Percentiles rank a stretch among this genome's conserved stretches.
phyloP scores from a whole-genome alignment of 2,888 invertebrate species.

The Apomyelois bistriatella region DNA sequence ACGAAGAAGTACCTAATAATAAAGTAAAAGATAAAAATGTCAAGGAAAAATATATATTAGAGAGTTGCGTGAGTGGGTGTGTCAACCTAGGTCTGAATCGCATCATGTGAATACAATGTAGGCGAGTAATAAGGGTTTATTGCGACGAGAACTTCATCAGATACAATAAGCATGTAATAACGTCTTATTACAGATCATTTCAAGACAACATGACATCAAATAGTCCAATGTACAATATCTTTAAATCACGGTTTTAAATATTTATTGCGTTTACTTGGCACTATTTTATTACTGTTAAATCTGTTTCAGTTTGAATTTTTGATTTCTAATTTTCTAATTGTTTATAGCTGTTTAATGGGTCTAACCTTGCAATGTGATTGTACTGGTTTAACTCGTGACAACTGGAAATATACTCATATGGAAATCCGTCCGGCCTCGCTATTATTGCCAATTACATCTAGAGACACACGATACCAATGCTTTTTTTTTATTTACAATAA shows the following conservation, averaged over 20 bases:
- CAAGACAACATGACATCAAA: background rate
- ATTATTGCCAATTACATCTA: constrained; percentile 29
- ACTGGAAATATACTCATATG: constrained; percentile 33
- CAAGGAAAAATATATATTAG: constrained; percentile 16
- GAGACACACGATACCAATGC: background rate
- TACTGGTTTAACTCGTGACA: constrained; percentile 34
- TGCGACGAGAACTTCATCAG: constrained; percentile 7
- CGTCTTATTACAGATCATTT: constrained; percentile 7
- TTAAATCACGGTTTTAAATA: constrained; percentile 1
- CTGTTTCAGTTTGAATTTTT: constrained; percentile 14
- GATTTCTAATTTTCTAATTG: constrained; percentile 12
- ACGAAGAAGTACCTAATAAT: background rate
- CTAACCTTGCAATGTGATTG: constrained; percentile 29
- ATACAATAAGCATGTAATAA: background rate
- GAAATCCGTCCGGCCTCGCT: constrained; percentile 40
- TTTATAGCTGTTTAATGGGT: constrained; percentile 11
- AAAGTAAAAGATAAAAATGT: constrained; percentile 6
- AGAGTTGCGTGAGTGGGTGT: constrained; percentile 21
- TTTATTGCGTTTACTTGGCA: constrained; percentile 9
- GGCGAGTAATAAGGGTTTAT: constrained; percentile 20
- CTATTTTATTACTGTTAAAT: constrained; percentile 6
- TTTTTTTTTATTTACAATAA: too few relatives aligned
- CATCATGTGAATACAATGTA: constrained; percentile 14
- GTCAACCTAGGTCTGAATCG: constrained; percentile 27
- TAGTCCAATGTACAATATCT: background rate